Conservation (phyloP, 2,113 vertebrate genomes). For the Campylomormyrus numenius region DNA sequence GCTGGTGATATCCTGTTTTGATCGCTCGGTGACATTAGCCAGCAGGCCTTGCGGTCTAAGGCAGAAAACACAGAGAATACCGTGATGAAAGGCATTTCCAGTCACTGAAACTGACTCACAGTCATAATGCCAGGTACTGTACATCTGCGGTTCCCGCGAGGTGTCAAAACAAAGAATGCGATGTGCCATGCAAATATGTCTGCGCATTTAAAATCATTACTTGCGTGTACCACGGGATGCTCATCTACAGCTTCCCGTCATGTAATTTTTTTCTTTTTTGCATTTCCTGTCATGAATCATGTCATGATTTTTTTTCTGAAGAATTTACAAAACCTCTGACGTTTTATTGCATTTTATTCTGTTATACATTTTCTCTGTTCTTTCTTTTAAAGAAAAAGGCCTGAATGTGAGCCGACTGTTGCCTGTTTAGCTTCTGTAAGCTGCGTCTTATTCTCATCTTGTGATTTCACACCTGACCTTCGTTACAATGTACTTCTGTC, state of each 20-base stretch:
- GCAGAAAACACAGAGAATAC: constrained; percentile 4
- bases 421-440: neutral
- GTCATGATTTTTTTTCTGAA: neutral
- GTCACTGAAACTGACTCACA: constrained; percentile 38
- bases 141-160: neutral
- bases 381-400: neutral
- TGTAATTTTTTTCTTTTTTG: neutral
- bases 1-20: constrained; percentile 40
- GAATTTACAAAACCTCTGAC: neutral
- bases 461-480: neutral
- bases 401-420: neutral
- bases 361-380: neutral
- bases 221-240: neutral
- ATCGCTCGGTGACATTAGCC: constrained; percentile 23
- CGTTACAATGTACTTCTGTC: neutral
- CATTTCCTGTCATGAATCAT: neutral
- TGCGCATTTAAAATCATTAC: neutral
- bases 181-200: neutral
- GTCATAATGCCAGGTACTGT: constrained; percentile 28
- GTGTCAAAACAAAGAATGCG: neutral
- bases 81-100: constrained; percentile 41
- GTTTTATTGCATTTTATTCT: neutral
- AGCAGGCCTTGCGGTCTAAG: constrained; percentile 29
- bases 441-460: neutral
- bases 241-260: neutral